Evolutionary conservation across 2,888 invertebrate species (phyloP).

Genomic region (Nesidiocoris tenuis): DNA sequence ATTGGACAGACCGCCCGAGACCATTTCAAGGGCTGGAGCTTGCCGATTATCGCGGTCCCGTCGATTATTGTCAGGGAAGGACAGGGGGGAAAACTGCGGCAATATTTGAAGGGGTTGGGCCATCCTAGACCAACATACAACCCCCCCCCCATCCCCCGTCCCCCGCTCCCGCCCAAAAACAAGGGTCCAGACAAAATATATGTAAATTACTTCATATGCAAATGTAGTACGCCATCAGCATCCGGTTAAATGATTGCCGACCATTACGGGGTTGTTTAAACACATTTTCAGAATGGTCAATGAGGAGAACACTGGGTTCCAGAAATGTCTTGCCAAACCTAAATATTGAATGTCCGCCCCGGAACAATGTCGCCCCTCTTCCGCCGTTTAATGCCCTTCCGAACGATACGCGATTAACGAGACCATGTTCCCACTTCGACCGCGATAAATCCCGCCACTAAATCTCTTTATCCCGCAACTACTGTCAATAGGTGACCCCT

Average conservation of each 20-base stretch:
- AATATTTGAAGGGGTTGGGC: background rate
- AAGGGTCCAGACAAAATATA: slow-evolving; percentile 23
- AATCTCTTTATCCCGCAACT: no score
- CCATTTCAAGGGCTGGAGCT: background rate
- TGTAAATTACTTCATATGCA: slow-evolving; percentile 32
- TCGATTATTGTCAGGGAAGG: background rate
- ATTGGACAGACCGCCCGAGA: background rate
- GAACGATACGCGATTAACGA: background rate
- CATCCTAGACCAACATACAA: background rate
- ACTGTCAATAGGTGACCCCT: no score
- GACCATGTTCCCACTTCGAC: no score
- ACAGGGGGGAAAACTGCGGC: background rate
- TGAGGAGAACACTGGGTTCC: background rate
- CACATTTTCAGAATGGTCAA: slow-evolving; percentile 3
- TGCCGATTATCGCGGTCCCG: background rate
- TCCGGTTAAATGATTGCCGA: slow-evolving; percentile 30
- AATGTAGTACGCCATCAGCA: slow-evolving; percentile 34
- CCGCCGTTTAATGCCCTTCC: background rate
- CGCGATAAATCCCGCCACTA: no score
- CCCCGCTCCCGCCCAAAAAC: background rate
- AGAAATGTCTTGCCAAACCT: background rate
- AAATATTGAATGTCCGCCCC: background rate
- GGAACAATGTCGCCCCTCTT: background rate
- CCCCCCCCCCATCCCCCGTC: no score
- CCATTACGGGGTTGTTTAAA: slow-evolving; percentile 35